Evolutionary conservation across 2,113 vertebrate species (phyloP).

Genomic region (Heterocephalus glaber): DNA sequence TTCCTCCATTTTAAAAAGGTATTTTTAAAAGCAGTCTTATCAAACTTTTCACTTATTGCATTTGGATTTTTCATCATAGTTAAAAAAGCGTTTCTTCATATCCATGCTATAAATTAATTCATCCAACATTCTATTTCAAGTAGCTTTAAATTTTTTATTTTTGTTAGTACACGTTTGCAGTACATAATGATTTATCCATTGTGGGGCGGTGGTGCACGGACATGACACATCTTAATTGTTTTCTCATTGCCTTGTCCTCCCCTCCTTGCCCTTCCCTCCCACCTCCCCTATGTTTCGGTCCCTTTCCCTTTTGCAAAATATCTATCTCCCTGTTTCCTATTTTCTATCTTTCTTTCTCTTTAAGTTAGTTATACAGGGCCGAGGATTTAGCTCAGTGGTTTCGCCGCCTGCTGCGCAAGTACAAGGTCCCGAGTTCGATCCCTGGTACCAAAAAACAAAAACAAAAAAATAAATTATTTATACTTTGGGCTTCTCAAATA

Average conservation of each 20-base stretch:
- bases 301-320: not conserved
- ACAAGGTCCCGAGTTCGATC: too few relatives aligned
- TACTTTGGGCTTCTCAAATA: not conserved
- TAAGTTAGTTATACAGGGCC: not conserved
- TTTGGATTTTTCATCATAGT: not conserved
- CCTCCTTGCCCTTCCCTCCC: not conserved
- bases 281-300: fast-evolving
- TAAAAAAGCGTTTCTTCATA: not conserved
- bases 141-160: not conserved
- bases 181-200: not conserved
- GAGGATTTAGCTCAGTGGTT: too few relatives aligned
- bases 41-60: not conserved
- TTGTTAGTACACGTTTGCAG: not conserved
- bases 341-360: not conserved
- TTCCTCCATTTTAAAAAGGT: not conserved
- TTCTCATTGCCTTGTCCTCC: not conserved
- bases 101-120: not conserved
- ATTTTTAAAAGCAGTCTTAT: not conserved
- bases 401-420: too few relatives aligned
- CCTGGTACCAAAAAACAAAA: too few relatives aligned
- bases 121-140: not conserved
- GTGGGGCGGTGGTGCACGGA: not conserved
- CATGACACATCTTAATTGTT: not conserved
- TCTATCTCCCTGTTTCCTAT: not conserved
- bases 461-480: too few relatives aligned